Conservation (phyloP, 2,888 invertebrate species). For the Drosophila diplacantha region DNA sequence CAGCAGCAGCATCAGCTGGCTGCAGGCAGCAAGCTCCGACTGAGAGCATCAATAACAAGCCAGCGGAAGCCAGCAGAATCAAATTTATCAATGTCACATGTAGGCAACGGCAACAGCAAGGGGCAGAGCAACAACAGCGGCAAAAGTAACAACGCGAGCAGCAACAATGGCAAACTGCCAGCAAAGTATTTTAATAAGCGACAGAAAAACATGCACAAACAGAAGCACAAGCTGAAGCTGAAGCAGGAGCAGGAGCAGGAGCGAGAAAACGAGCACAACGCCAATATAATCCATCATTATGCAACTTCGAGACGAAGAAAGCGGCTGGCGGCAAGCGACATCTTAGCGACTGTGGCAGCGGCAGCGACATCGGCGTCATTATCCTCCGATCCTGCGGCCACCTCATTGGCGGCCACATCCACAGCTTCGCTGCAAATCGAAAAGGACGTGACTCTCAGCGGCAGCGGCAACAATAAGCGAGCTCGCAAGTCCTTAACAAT, state of each 20-base stretch:
- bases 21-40: slow-evolving; percentile 47
- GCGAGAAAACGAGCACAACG: slow-evolving; percentile 60
- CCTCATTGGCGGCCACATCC: slow-evolving; percentile 37
- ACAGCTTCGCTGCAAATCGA: slow-evolving; percentile 32
- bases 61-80: slow-evolving; percentile 59
- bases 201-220: slow-evolving; percentile 74
- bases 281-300: slow-evolving; percentile 74
- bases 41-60: slow-evolving; percentile 54
- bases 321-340: slow-evolving; percentile 61
- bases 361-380: slow-evolving; percentile 40
- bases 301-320: slow-evolving; percentile 58
- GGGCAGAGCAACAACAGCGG: slow-evolving; percentile 36
- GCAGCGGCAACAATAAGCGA: slow-evolving; percentile 62
- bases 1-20: slow-evolving; percentile 32
- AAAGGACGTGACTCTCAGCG: slow-evolving; percentile 40
- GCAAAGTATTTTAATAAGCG: slow-evolving; percentile 74
- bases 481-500: slow-evolving; percentile 73
- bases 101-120: slow-evolving; percentile 42
- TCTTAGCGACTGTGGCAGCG: slow-evolving; percentile 48
- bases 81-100: slow-evolving; percentile 77
- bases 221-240: slow-evolving; percentile 18
- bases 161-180: slow-evolving; percentile 56
- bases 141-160: slow-evolving; percentile 38
- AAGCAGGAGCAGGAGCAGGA: slow-evolving; percentile 11
- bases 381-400: slow-evolving; percentile 26